Conservation (phyloP, 2,797 vertebrate genomes). For the Phaenicophaeus curvirostris region DNA sequence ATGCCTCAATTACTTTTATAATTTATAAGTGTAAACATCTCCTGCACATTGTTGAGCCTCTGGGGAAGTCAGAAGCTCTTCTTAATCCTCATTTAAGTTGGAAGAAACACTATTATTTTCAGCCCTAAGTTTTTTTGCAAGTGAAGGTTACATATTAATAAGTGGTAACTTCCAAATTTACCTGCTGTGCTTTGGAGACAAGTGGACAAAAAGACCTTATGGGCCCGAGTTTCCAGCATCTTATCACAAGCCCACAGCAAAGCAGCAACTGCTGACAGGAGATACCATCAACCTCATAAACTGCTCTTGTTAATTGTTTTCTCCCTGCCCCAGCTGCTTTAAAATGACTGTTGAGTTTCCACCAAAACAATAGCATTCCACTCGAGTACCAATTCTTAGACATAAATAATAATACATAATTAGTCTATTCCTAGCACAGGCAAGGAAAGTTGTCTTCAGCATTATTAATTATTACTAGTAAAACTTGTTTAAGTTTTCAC, state of each 20-base stretch:
- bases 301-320: neutral
- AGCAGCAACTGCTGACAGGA: neutral
- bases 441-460: neutral
- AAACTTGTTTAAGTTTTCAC: neutral
- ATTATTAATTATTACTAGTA: neutral
- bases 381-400: neutral
- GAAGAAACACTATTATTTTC: neutral
- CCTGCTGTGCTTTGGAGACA: neutral
- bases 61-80: neutral
- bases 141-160: accelerated
- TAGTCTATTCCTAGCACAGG: neutral
- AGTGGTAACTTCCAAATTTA: neutral
- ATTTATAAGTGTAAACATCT: neutral
- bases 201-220: neutral
- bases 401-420: neutral
- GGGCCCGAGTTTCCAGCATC: neutral
- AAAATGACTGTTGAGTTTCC: neutral
- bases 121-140: neutral
- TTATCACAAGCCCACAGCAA: neutral
- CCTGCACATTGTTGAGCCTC: neutral
- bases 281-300: neutral
- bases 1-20: neutral
- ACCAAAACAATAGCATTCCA: neutral
- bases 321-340: neutral
- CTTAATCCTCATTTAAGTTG: neutral